Evolutionary conservation across 2,888 invertebrate species (phyloP), one percentile per base, ranked within the genome.

Genomic region (Euproctis similis): DNA sequence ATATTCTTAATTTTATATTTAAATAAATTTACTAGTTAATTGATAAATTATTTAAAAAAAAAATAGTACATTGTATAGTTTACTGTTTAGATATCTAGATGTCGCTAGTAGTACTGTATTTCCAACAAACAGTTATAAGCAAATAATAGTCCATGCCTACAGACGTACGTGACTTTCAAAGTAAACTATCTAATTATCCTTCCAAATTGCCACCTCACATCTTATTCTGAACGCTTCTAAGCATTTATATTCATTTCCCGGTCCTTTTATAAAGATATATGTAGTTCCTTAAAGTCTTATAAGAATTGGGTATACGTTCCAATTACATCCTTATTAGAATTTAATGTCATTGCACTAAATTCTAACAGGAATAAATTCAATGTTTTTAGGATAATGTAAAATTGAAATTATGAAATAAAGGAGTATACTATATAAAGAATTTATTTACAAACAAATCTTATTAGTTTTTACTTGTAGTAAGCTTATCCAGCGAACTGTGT

Each of bases 161-260:
- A 53, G 24, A 18, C 18, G 58, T 71, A 78, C 81, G 81, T 82
- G 81, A 80, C 75, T 74, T 65, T 64, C 35, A 50, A 64, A 59
- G 59, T 50, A 75, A 81, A 82, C 62, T 65, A 68, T 65, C 76
- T 78, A 59, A 80, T 81, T 82, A 74, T 72, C 66, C 55, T 52
- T 59, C 56, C 52, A 73, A 78, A 77, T 77, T 77, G 68, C 72
- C 54, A 60, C 58, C 65, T 74, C 66, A 71, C 76, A 70, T 76
- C 77, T 80, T 70, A 75, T 67, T 77, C 61, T 44, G 54, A 55
- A 54, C 57, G 58, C 54, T 61, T 58, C 55, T 41, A 57, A 60
- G 53, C 76, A 73, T 81, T 78, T 73, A 70, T 75, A 77, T 73
- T 77, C 73, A 71, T 78, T 76, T 70, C 60, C 65, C 30, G 46